A percentile compares a stretch with the other conserved stretches of the same genome.
phyloP scores from a whole-genome alignment of 2,797 vertebrate species.

The Philypnodon macrostomus region DNA sequence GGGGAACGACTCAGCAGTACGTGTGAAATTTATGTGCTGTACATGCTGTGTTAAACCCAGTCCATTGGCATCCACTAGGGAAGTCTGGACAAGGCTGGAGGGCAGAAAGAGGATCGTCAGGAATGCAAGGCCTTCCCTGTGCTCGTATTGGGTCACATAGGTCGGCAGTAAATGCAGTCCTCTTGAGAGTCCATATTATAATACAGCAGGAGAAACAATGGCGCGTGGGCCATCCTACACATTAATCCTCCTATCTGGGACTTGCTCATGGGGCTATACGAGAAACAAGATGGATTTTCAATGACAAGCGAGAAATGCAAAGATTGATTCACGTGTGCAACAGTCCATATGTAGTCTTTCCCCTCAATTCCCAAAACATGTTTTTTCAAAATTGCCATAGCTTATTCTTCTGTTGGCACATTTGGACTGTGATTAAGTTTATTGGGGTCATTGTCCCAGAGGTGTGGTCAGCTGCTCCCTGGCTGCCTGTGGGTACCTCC shows the following conservation, averaged over 20 bases:
- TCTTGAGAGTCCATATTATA: constrained; percentile 56
- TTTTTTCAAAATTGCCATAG: constrained; percentile 59
- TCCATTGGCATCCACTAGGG: constrained; percentile 49
- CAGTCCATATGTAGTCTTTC: constrained; percentile 63
- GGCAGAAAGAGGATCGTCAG: constrained; percentile 35
- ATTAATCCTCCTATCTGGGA: constrained; percentile 68
- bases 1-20: constrained; percentile 60
- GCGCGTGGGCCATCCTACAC: constrained; percentile 52
- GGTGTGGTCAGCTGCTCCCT: constrained; percentile 63
- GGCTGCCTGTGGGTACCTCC: constrained; percentile 49
- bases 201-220: constrained; percentile 46
- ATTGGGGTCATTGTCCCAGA: constrained; percentile 70
- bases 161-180: constrained; percentile 35
- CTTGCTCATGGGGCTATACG: constrained; percentile 29
- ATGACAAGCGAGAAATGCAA: constrained; percentile 56
- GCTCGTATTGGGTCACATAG: constrained; percentile 34
- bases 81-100: constrained; percentile 60
- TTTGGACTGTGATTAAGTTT: constrained; percentile 58
- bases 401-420: constrained; percentile 53
- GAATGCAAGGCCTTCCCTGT: constrained; percentile 43
- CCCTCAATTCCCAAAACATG: constrained; percentile 50
- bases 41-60: constrained; percentile 58
- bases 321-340: constrained; percentile 70
- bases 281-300: constrained; percentile 57
- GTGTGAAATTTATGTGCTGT: constrained; percentile 59